These are phyloP conservation scores for Syngnathus scovelli DNA, from an alignment of 2,113 vertebrate genomes.

Conservation along the genomic window DNA sequence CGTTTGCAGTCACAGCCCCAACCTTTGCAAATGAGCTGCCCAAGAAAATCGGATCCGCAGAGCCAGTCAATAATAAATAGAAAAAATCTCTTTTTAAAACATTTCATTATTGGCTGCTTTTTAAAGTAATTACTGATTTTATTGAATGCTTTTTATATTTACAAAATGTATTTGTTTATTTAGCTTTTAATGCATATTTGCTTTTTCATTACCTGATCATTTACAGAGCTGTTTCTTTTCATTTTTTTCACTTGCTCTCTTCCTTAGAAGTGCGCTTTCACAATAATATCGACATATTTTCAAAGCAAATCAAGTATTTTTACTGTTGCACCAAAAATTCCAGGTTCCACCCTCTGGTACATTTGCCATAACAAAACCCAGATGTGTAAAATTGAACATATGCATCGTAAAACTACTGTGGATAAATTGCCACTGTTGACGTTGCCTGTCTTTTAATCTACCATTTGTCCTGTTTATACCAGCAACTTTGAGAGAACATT, in stretches of 20 bases:
- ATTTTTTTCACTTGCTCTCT: not conserved
- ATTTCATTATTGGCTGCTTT: not conserved
- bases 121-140: not conserved
- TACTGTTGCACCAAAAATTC: not conserved
- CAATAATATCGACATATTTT: not conserved
- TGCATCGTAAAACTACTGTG: slow-evolving; percentile 6
- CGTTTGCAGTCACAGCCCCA: slow-evolving; percentile 1
- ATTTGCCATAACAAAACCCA: not conserved
- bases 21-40: slow-evolving; percentile 3
- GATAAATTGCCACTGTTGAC: not conserved
- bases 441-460: not conserved
- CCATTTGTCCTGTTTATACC: not conserved
- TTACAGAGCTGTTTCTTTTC: not conserved
- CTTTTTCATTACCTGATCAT: not conserved
- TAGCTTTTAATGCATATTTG: not conserved
- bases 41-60: not conserved
- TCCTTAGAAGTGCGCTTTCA: not conserved
- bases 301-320: not conserved
- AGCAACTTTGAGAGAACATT: not conserved
- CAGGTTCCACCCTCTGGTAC: not conserved
- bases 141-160: not conserved
- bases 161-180: not conserved
- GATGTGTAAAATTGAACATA: slow-evolving; percentile 6
- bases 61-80: not conserved
- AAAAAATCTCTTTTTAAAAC: not conserved